phyloP scores from a whole-genome alignment of 1,140 invertebrate species.

The Dreissena rostriformis region DNA sequence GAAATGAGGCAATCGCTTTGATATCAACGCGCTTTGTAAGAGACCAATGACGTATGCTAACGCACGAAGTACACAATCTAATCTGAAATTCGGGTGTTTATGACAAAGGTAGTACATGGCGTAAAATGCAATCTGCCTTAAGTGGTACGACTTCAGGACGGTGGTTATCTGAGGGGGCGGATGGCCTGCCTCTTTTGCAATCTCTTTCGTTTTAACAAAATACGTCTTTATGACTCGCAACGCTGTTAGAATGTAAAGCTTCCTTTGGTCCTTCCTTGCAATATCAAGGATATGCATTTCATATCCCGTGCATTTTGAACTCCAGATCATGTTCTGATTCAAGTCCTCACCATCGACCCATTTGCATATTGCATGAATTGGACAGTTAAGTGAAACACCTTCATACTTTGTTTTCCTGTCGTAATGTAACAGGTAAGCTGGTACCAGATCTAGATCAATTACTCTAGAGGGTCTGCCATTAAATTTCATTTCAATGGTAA shows the following conservation, averaged over 20 bases:
- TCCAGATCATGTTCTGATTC: slow-evolving; percentile 4
- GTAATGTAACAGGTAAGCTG: slow-evolving; percentile 4
- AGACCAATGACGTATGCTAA: not conserved
- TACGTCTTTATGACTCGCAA: not conserved
- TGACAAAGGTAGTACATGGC: slow-evolving; percentile 11
- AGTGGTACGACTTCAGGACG: not conserved
- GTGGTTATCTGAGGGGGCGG: not conserved
- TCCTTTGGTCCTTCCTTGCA: not conserved
- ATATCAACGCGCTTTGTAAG: not conserved
- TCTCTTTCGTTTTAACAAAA: not conserved
- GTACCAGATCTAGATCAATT: slow-evolving; percentile 42
- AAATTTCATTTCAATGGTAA: slow-evolving; percentile 5
- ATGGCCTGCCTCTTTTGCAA: not conserved
- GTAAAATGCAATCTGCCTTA: slow-evolving; percentile 22
- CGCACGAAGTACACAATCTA: slow-evolving; percentile 10
- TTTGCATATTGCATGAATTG: slow-evolving; percentile 28
- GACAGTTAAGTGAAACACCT: not conserved
- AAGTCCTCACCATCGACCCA: slow-evolving; percentile 32
- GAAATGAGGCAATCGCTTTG: slow-evolving; percentile 40
- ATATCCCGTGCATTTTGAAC: not conserved
- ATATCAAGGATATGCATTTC: not conserved
- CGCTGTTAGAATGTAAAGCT: slow-evolving; percentile 1
- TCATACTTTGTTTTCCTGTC: not conserved
- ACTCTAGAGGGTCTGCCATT: not conserved
- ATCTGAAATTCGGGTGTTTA: slow-evolving; percentile 1